Conservation (phyloP, 2,797 vertebrate genomes). For the Phrynocephalus guinanensis region DNA sequence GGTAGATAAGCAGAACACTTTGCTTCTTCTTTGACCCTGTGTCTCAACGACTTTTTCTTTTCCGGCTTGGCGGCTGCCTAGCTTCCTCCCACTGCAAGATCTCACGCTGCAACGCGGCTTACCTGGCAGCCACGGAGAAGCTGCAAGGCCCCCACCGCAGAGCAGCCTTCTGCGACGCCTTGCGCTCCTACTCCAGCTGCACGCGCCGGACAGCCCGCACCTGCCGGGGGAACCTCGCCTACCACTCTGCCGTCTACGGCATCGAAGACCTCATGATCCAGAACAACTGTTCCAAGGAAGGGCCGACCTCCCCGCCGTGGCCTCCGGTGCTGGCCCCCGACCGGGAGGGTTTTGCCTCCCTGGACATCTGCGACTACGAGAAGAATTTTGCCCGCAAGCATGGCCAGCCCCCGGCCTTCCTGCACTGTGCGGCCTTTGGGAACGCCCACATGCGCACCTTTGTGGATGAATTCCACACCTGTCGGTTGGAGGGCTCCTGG, state of each 20-base stretch:
- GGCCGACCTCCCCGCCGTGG: slow-evolving; percentile 81
- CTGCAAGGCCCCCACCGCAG: slow-evolving; percentile 63
- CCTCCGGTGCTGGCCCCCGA: slow-evolving; percentile 68
- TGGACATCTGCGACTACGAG: slow-evolving; percentile 85
- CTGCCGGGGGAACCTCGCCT: slow-evolving; percentile 91
- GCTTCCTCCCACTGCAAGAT: slow-evolving; percentile 87
- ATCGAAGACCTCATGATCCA: slow-evolving; percentile 96
- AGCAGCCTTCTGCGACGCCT: slow-evolving; percentile 81
- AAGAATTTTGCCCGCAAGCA: slow-evolving; percentile 79
- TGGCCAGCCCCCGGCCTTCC: slow-evolving; percentile 79
- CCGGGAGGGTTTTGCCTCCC: slow-evolving; percentile 52
- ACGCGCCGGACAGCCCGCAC: slow-evolving; percentile 86
- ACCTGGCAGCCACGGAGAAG: slow-evolving; percentile 85
- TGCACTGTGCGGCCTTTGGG: slow-evolving; percentile 90
- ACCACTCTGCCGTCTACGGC: slow-evolving; percentile 92
- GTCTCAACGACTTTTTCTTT: fast-evolving
- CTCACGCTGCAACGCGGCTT: slow-evolving; percentile 91
- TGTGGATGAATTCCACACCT: slow-evolving; percentile 88
- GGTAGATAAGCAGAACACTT: no score
- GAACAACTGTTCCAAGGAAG: slow-evolving; percentile 87
- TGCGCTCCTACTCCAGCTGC: slow-evolving; percentile 89
- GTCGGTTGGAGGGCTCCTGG: slow-evolving; percentile 89
- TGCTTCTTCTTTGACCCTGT: no score
- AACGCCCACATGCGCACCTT: slow-evolving; percentile 92
- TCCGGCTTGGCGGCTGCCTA: slow-evolving; percentile 50